Conservation (phyloP, 2,797 vertebrate species). For the Gymnoscopelus braueri region DNA sequence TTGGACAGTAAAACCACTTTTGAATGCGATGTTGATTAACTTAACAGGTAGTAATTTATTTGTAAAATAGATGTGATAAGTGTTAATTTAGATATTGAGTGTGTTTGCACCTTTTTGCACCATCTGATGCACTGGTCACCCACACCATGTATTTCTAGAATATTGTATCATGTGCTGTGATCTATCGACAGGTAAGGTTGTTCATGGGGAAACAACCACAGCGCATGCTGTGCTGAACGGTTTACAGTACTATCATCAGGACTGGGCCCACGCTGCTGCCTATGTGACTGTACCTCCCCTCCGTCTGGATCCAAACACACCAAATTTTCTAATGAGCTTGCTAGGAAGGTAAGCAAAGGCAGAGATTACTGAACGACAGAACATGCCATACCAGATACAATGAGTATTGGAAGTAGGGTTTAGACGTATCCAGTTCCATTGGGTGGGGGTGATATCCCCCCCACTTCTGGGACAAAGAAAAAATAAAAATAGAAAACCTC, state of each 20-base stretch:
- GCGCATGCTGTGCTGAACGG: conserved; percentile 93
- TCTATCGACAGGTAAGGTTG: conserved; percentile 87
- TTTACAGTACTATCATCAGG: conserved; percentile 96
- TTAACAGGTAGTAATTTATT: no score
- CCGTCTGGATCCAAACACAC: conserved; percentile 93
- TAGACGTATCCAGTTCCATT: no score
- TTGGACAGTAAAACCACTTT: no score
- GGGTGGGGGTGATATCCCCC: no score
- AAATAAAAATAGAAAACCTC: no score
- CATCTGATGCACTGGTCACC: not conserved
- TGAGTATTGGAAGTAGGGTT: no score
- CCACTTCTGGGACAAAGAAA: no score
- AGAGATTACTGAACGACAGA: no score
- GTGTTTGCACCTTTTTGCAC: conserved; percentile 6
- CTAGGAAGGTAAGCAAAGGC: conserved; percentile 89
- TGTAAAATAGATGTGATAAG: no score
- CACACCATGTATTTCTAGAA: not conserved
- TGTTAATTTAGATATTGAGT: not conserved
- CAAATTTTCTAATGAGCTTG: conserved; percentile 94
- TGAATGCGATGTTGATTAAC: no score
- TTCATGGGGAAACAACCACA: conserved; percentile 92
- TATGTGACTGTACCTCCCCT: conserved; percentile 94
- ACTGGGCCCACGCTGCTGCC: conserved; percentile 94
- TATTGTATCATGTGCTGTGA: not conserved
- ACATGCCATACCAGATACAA: no score